Conservation (phyloP, 2,113 vertebrate species). For the Taxidea taxus region DNA sequence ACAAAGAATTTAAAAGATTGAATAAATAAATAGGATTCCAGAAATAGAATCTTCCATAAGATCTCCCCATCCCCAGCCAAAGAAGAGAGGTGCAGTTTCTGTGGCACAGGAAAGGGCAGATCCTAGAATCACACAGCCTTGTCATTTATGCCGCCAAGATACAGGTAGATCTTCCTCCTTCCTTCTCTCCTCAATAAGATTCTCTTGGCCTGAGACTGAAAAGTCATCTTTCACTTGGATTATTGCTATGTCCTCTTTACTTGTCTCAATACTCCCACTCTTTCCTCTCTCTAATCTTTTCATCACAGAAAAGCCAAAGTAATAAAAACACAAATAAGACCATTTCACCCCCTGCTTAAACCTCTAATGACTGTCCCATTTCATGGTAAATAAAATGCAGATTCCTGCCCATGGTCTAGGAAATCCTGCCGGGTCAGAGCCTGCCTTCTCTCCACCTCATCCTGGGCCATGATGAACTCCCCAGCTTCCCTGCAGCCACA, state of each 20-base stretch:
- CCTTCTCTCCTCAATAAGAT: neutral
- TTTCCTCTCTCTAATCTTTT: neutral
- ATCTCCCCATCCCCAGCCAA: neutral
- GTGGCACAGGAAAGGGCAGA: neutral
- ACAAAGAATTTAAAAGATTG: neutral
- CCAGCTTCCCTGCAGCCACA: neutral
- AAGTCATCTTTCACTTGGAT: neutral
- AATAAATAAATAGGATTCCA: neutral
- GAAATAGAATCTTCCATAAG: neutral
- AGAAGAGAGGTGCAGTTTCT: neutral
- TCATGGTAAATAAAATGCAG: neutral
- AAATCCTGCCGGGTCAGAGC: neutral
- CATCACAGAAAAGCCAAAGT: neutral
- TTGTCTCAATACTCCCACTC: neutral
- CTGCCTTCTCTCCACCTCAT: neutral
- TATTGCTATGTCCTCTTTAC: neutral
- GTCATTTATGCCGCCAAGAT: neutral
- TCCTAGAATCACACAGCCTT: neutral
- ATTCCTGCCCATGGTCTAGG: neutral
- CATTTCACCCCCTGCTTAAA: neutral
- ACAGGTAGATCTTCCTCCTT: neutral
- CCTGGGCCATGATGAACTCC: neutral
- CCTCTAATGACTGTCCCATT: neutral
- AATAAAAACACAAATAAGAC: neutral
- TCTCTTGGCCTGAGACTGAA: neutral